Evolutionary conservation across 1,140 invertebrate species (phyloP).

Genomic region (Parasteatoda tepidariorum): DNA sequence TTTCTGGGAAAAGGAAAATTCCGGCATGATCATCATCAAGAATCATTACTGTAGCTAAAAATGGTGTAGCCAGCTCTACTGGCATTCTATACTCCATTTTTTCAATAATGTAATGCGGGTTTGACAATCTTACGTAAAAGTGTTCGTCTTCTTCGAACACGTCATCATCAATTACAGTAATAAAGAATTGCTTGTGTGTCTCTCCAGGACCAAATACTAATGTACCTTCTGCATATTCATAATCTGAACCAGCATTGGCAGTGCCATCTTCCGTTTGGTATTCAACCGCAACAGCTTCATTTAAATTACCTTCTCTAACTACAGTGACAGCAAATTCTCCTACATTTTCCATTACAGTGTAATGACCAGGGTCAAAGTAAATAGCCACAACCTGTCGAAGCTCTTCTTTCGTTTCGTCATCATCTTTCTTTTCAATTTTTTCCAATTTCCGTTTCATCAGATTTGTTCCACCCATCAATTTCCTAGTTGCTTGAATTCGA

Average conservation of each 20-base stretch:
- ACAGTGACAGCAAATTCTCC: slow-evolving; percentile 93
- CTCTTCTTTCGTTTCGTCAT: slow-evolving; percentile 68
- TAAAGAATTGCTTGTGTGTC: slow-evolving; percentile 90
- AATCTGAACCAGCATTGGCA: slow-evolving; percentile 95
- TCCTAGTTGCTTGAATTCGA: slow-evolving; percentile 84
- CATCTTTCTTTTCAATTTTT: slow-evolving; percentile 73
- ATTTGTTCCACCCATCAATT: slow-evolving; percentile 94
- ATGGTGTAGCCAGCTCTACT: slow-evolving; percentile 78
- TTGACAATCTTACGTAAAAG: slow-evolving; percentile 80
- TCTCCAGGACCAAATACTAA: slow-evolving; percentile 89
- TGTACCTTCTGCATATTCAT: slow-evolving; percentile 86
- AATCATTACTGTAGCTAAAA: slow-evolving; percentile 94
- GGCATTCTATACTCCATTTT: slow-evolving; percentile 38
- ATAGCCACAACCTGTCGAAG: slow-evolving; percentile 74
- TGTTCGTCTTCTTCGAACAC: slow-evolving; percentile 99
- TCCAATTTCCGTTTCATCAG: slow-evolving; percentile 84
- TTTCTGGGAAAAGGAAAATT: slow-evolving; percentile 90
- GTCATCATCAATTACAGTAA: slow-evolving; percentile 97
- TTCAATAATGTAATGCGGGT: slow-evolving; percentile 57
- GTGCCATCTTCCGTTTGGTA: slow-evolving; percentile 97
- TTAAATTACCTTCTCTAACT: slow-evolving; percentile 83
- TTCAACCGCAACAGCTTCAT: slow-evolving; percentile 76
- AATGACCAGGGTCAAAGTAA: slow-evolving; percentile 95
- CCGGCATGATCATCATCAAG: slow-evolving; percentile 98
- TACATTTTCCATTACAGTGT: slow-evolving; percentile 98